Percentiles rank a stretch among this genome's conserved stretches.
Conservation (phyloP, 2,888 invertebrate genomes). For the Pimpla rufipes region DNA sequence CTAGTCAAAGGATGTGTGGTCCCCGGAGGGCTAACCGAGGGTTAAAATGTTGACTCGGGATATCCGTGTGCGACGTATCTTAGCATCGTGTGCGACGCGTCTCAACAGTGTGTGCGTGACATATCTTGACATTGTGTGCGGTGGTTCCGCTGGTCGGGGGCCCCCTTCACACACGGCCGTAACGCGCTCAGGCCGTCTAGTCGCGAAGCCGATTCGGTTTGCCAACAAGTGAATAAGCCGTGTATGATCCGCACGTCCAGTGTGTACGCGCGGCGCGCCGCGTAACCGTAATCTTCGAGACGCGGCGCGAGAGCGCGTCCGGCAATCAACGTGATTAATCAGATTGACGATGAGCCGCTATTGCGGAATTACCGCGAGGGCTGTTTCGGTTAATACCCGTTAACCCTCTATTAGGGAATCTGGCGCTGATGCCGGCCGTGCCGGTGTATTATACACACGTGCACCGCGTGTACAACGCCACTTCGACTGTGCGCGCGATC, state of each 20-base stretch:
- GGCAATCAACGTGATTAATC: constrained; percentile 69
- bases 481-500: constrained; percentile 26
- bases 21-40: no score
- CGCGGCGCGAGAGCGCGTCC: constrained; percentile 39
- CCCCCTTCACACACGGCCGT: constrained; percentile 39
- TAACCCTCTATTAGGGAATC: constrained; percentile 69
- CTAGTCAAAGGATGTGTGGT: no score
- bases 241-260: constrained; percentile 14
- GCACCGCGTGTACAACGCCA: constrained; percentile 14
- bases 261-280: neutral
- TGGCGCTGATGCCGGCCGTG: constrained; percentile 46
- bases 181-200: constrained; percentile 47
- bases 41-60: no score
- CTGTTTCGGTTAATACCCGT: constrained; percentile 69
- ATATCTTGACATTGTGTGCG: neutral
- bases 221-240: constrained; percentile 57
- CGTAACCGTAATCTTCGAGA: constrained; percentile 64
- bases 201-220: constrained; percentile 52
- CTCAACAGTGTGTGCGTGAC: no score
- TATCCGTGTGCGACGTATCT: no score
- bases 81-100: no score
- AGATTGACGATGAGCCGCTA: constrained; percentile 69
- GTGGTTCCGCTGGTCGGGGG: constrained; percentile 57
- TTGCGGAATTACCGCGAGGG: constrained; percentile 66
- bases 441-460: constrained; percentile 11